Percentiles rank a stretch among this genome's conserved stretches.
phyloP scores from a whole-genome alignment of 2,113 vertebrate genomes.

The Lophura nycthemera region DNA sequence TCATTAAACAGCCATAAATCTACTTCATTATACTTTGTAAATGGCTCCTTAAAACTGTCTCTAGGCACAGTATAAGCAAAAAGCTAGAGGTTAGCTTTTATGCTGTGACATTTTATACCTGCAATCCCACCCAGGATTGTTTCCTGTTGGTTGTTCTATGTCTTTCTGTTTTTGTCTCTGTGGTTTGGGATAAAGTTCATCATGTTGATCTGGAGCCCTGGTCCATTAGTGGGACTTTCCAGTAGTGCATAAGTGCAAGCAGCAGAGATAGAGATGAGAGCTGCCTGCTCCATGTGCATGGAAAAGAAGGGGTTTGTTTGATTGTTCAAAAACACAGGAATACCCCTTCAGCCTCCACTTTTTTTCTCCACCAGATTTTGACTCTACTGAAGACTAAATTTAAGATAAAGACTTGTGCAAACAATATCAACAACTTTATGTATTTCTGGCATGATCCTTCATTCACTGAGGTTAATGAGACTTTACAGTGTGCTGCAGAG shows the following conservation, averaged over 20 bases:
- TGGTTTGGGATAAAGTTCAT: neutral
- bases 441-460: neutral
- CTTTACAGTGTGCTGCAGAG: neutral
- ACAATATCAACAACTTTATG: neutral
- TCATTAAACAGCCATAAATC: conserved; percentile 27
- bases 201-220: neutral
- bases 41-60: neutral
- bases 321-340: neutral
- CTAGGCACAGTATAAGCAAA: neutral
- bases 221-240: neutral
- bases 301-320: neutral
- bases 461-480: neutral
- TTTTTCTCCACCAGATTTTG: neutral
- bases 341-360: neutral
- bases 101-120: neutral
- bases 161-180: neutral
- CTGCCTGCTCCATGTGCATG: neutral
- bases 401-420: neutral
- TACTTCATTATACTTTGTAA: neutral
- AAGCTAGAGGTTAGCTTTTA: neutral
- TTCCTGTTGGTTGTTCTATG: neutral
- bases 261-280: neutral
- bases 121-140: neutral
- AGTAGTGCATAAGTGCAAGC: neutral
- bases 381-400: neutral